A percentile compares a stretch with the other conserved stretches of the same genome.
These are phyloP conservation scores for Notechis scutatus DNA, from an alignment of 2,113 vertebrate species.

Conservation along the genomic window DNA sequence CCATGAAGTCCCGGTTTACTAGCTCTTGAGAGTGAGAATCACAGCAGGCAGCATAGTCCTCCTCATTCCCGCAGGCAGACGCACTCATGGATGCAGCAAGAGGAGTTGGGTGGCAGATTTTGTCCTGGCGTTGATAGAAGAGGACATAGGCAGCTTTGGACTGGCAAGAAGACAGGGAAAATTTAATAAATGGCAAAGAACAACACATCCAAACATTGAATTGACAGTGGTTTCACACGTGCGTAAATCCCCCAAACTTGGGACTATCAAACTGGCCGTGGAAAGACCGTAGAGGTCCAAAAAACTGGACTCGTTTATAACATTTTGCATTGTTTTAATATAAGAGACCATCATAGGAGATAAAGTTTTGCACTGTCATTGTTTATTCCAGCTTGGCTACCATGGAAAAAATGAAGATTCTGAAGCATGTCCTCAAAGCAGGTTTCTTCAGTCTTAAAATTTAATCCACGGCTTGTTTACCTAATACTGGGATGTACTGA, in stretches of 20 bases:
- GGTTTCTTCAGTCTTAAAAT: neutral
- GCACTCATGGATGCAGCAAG: slow-evolving; percentile 10
- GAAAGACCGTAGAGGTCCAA: neutral
- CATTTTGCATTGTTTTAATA: neutral
- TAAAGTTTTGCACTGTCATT: neutral
- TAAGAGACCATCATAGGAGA: neutral
- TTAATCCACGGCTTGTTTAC: neutral
- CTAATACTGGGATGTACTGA: neutral
- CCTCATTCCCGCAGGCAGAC: slow-evolving; percentile 25
- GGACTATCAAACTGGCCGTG: neutral
- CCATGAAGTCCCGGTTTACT: slow-evolving; percentile 46
- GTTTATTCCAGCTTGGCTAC: neutral
- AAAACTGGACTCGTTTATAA: neutral
- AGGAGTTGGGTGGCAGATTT: slow-evolving; percentile 67
- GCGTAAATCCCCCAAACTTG: neutral
- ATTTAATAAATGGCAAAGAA: neutral
- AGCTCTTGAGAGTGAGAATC: slow-evolving; percentile 28
- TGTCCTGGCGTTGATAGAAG: slow-evolving; percentile 85
- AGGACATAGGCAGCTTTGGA: slow-evolving; percentile 84
- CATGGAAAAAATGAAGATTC: neutral
- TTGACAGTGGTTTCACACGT: neutral
- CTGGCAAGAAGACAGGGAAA: slow-evolving; percentile 49
- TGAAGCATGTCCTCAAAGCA: neutral
- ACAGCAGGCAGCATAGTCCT: slow-evolving; percentile 29
- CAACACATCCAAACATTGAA: neutral